Base-by-base conservation (phyloP, 2,113 vertebrate genomes). In the Elaphurus davidianus region DNA sequence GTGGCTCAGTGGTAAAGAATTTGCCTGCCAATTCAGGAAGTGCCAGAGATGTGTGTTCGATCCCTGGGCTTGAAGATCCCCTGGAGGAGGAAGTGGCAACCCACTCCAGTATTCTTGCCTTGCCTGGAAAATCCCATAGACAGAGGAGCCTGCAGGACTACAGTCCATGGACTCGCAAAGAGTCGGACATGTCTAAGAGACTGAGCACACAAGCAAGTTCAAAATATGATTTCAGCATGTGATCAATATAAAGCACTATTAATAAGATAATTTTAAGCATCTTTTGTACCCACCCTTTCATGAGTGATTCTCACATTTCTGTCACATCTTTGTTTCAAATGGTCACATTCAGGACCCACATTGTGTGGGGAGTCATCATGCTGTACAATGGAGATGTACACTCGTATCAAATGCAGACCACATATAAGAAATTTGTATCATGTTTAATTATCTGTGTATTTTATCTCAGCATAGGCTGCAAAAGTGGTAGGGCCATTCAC, bases 171-270 rank as follows among this genome's bases (percentile, higher is more conserved):
- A 13, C 7, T 40, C 0, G 1, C 36, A 19, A 17, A 40, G 21
- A 74, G 67, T 43, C 0, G 1, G 71, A 74, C 36, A 43, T 43
- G 71, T 25, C 36, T 43, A 8, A 74, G 21, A 43, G 21, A 40
- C 36, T 74, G 36, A 40, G 36, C 67, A 74, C 36, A 13, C 21
- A 13, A 74, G 21, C 67, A 74, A 74, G 59, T 30, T 3, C 25
- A 82, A 91, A 82, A 27, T 57, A 64, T 84, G 12, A 89, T 78
- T 57, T 95, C 11, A 92, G 52, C 30, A 88, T 55, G 30, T 17
- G 40, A 54, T 82, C 3, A 87, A 25, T 62, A 60, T 62, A 71
- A 91, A 87, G 45, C 12, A 87, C 13, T 40, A 74, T 74, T 30
- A 10, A 52, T 43, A 17, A 52, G 74, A 4, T 87, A 81, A 71